Evolutionary conservation across 2,797 vertebrate genomes (phyloP).

Genomic region (Choloepus didactylus): DNA sequence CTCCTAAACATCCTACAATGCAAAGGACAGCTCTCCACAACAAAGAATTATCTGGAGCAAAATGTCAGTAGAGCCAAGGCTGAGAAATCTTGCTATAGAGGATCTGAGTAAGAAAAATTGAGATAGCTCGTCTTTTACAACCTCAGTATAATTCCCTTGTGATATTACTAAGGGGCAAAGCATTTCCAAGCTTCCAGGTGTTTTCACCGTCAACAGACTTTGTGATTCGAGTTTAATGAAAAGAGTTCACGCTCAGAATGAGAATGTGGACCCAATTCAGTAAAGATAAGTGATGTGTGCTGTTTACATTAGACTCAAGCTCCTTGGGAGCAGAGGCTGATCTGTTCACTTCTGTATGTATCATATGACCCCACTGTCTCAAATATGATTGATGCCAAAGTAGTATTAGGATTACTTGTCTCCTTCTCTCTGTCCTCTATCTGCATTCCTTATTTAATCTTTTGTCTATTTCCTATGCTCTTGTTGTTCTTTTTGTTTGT

Average conservation of each 20-base stretch:
- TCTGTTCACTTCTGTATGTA: neutral
- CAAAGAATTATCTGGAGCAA: neutral
- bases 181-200: neutral
- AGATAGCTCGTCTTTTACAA: neutral
- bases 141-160: neutral
- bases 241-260: neutral
- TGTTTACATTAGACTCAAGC: neutral
- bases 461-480: neutral
- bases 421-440: neutral
- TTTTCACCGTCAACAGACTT: slow-evolving; percentile 12
- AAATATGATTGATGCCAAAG: neutral
- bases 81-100: neutral
- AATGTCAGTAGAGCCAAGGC: neutral
- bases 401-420: neutral
- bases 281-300: neutral
- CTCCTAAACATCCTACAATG: neutral
- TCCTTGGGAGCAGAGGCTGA: neutral
- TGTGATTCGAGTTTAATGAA: slow-evolving; percentile 11
- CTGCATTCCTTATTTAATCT: neutral
- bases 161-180: neutral
- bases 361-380: neutral
- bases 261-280: neutral
- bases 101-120: slow-evolving; percentile 7
- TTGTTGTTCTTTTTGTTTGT: neutral
- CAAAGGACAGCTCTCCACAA: neutral